Evolutionary conservation across 2,888 invertebrate genomes (phyloP).

Genomic region (Mesochorus sp.): DNA sequence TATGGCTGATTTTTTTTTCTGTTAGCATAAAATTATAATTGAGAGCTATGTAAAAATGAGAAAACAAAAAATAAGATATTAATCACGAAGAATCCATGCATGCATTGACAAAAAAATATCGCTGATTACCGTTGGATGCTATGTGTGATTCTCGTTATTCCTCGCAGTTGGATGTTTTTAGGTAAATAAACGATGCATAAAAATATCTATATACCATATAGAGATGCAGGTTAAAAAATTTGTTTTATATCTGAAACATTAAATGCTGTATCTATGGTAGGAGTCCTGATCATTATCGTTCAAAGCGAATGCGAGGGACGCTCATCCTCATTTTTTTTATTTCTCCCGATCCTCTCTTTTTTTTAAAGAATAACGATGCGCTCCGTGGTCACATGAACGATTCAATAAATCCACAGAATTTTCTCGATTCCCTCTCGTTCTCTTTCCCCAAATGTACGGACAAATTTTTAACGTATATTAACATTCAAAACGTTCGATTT

Average conservation of each 20-base stretch:
- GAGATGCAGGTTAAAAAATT: not conserved
- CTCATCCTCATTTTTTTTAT: slow-evolving; percentile 12
- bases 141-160: slow-evolving; percentile 1
- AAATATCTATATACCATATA: not conserved
- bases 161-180: not conserved
- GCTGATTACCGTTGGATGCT: not conserved
- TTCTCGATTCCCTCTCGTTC: slow-evolving; percentile 10
- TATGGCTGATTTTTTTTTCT: not conserved
- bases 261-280: not conserved
- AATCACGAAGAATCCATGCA: not conserved
- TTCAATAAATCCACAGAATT: slow-evolving; percentile 38
- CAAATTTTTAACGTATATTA: slow-evolving; percentile 58
- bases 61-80: not conserved
- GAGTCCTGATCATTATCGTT: slow-evolving; percentile 20
- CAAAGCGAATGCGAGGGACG: not conserved
- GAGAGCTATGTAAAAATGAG: not conserved
- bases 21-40: too few species aligned
- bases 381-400: slow-evolving; percentile 41
- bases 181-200: not conserved
- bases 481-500: slow-evolving; percentile 44
- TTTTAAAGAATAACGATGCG: slow-evolving; percentile 42
- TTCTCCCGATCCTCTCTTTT: slow-evolving; percentile 34
- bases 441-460: too few species aligned
- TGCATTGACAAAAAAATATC: not conserved
- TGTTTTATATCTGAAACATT: slow-evolving; percentile 7